Conservation (phyloP, 2,797 vertebrate genomes). For the Morus bassanus region DNA sequence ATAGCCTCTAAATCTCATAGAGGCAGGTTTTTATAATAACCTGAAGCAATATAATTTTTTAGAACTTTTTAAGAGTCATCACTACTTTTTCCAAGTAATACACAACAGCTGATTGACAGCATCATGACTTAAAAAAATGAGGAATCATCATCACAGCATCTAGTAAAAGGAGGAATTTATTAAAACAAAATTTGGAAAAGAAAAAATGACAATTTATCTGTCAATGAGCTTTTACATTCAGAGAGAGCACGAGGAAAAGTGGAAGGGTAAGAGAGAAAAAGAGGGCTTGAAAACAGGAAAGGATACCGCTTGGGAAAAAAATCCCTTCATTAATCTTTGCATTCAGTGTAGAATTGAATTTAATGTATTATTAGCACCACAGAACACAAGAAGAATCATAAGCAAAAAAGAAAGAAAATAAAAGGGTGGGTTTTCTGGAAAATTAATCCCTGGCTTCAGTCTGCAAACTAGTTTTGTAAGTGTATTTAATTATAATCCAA, state of each 20-base stretch:
- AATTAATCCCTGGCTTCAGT: slow-evolving; percentile 13
- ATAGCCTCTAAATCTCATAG: neutral
- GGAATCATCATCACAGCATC: neutral
- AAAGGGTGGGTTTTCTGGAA: neutral
- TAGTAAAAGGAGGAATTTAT: neutral
- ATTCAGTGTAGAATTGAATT: neutral
- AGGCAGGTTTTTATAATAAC: neutral
- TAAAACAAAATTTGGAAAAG: neutral
- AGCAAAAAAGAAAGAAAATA: neutral
- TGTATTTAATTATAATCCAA: slow-evolving; percentile 20
- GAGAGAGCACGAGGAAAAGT: neutral
- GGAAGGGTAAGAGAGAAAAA: neutral
- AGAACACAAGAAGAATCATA: neutral
- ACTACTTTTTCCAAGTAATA: neutral
- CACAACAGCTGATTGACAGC: neutral
- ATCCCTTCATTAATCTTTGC: neutral
- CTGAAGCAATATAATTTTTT: neutral
- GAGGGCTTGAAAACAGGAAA: neutral
- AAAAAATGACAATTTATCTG: neutral
- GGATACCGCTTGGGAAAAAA: neutral
- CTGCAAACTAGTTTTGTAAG: neutral
- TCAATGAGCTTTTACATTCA: neutral
- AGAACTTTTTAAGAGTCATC: neutral
- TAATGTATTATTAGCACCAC: neutral
- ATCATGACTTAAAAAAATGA: neutral